Evolutionary conservation across 2,888 invertebrate species (phyloP).

Genomic region (Ichneumon xanthorius): DNA sequence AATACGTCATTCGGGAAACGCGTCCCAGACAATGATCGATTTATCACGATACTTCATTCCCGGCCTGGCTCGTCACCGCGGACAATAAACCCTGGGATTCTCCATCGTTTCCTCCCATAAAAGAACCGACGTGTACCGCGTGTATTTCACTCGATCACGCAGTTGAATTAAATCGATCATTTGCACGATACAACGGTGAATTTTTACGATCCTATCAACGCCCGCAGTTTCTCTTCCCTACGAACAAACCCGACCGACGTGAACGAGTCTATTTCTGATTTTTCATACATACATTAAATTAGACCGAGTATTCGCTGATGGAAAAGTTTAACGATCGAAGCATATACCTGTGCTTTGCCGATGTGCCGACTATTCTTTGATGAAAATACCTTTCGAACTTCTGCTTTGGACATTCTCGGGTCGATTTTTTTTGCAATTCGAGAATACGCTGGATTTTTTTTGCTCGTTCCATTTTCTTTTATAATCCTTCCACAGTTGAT

Average conservation of each 20-base stretch:
- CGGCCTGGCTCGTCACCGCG: conserved; percentile 25
- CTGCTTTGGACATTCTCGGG: neutral
- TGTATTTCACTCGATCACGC: neutral
- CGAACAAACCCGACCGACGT: neutral
- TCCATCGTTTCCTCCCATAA: neutral
- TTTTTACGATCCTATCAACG: neutral
- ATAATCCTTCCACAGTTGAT: neutral
- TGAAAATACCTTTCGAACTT: neutral
- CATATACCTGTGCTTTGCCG: neutral
- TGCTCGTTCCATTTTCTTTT: neutral
- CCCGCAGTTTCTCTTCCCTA: neutral
- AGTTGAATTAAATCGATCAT: neutral
- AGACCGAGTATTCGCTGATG: conserved; percentile 9
- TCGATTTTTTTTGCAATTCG: neutral
- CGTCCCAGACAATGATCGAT: conserved; percentile 43
- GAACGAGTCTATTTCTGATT: neutral
- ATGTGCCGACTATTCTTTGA: neutral
- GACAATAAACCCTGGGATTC: conserved; percentile 46
- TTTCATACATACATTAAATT: conserved; percentile 5
- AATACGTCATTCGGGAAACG: conserved; percentile 42
- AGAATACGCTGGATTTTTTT: neutral
- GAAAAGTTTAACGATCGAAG: conserved; percentile 9
- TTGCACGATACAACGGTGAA: neutral
- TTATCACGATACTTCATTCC: conserved; percentile 45
- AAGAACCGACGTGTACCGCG: conserved; percentile 3